phyloP scores from a whole-genome alignment of 2,888 invertebrate genomes.

The Athripsodes cinereus region DNA sequence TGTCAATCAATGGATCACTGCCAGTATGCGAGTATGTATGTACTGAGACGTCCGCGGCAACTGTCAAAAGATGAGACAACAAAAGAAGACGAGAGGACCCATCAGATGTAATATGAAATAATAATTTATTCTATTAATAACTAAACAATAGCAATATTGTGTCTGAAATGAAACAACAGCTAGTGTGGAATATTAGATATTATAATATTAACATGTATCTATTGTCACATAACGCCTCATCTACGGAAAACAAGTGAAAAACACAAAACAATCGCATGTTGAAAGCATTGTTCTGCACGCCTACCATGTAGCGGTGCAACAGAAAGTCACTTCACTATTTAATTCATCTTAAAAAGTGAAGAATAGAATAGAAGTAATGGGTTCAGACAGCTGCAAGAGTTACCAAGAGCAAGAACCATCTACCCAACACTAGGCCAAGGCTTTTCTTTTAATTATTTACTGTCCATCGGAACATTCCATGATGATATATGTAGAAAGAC shows the following conservation, averaged over 20 bases:
- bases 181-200: no score
- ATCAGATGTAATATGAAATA: background rate
- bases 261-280: slow-evolving; percentile 9
- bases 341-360: no score
- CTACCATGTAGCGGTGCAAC: background rate
- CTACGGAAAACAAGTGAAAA: slow-evolving; percentile 14
- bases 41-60: background rate
- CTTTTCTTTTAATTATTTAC: no score
- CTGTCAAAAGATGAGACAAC: slow-evolving; percentile 2
- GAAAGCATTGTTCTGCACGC: slow-evolving; percentile 15
- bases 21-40: background rate
- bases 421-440: no score
- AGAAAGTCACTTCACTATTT: no score
- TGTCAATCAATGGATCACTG: background rate
- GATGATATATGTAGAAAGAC: no score
- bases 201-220: background rate
- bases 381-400: no score
- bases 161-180: no score
- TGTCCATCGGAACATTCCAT: no score
- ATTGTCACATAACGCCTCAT: slow-evolving; percentile 4
- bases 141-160: background rate
- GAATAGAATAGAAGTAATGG: no score
- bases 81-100: background rate
- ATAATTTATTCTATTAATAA: background rate
- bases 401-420: no score